Base-by-base conservation (phyloP, 2,888 invertebrate genomes). In the Nesidiocoris tenuis region DNA sequence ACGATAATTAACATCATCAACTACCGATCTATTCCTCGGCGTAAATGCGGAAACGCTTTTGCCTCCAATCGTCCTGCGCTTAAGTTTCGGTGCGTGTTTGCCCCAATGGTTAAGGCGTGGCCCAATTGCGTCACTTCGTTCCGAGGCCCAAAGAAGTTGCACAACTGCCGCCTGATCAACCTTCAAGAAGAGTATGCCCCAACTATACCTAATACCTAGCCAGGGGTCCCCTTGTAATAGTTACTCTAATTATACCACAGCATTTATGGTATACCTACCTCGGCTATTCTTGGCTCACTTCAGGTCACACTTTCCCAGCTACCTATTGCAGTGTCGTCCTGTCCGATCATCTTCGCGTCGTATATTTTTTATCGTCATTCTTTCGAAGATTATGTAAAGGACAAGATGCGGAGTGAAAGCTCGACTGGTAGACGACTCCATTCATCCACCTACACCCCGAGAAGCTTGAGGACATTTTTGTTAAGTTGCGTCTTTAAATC, bases 321-420 rank as follows among this genome's bases (percentile, higher is more conserved):
- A n/a, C n/a, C n/a, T n/a, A n/a, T n/a, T n/a, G n/a, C n/a, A n/a
- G n/a, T n/a, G n/a, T n/a, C n/a, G n/a, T n/a, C n/a, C n/a, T n/a
- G n/a, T n/a, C n/a, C n/a, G n/a, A n/a, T 18, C 59, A 59, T 18
- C 59, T 59, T 59, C 59, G 12, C 12, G 39, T 39, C 39, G n/a
- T n/a, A n/a, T n/a, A n/a, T n/a, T n/a, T 12, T 39, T 39, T 39
- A 12, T 39, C 39, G 12, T 39, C 39, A 39, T 39, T 12, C 12
- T 3, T 39, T 7, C 5, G 39, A 39, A 64, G 64, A 74, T 74
- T 74, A 74, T 74, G 74, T 74, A 74, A 74, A 74, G 55, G 74
- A 74, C 74, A 74, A 74, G 39, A 63, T 61, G 54, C 61, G 61
- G 72, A n/a, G 72, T 59, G 75, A 75, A 75, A 75, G 75, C 67